These are phyloP conservation scores for Melanotus villosus DNA, from an alignment of 2,888 invertebrate species.

Conservation along the genomic window DNA sequence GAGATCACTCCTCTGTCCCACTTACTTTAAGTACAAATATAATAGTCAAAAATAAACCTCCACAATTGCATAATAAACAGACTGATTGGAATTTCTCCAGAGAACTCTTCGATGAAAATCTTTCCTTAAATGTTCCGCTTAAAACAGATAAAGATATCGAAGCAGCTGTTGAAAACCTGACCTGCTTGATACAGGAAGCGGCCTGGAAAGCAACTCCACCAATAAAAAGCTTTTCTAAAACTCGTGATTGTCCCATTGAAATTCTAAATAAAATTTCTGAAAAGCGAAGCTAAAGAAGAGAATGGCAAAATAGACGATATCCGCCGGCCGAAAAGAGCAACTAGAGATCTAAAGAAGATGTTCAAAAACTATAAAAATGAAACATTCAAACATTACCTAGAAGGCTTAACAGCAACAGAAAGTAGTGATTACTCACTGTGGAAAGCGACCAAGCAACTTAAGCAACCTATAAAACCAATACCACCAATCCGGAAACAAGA, in stretches of 20 bases:
- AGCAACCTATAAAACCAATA: not conserved
- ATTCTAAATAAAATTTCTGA: too few relatives aligned
- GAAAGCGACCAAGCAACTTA: not conserved
- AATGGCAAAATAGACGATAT: not conserved
- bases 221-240: not conserved
- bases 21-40: slow-evolving; percentile 4
- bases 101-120: slow-evolving; percentile 27
- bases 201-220: slow-evolving; percentile 5
- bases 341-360: slow-evolving; percentile 2
- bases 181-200: not conserved
- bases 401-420: not conserved
- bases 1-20: slow-evolving; percentile 29
- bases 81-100: slow-evolving; percentile 35
- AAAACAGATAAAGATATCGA: slow-evolving; percentile 46
- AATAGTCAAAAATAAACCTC: slow-evolving; percentile 37
- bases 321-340: not conserved
- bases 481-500: not conserved
- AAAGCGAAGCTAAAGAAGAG: too few relatives aligned
- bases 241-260: not conserved
- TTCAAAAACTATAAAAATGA: slow-evolving; percentile 8
- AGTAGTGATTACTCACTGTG: slow-evolving; percentile 16
- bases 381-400: slow-evolving; percentile 1
- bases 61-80: slow-evolving; percentile 16
- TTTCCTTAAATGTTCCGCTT: slow-evolving; percentile 38
- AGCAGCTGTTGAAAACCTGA: slow-evolving; percentile 23